Base-by-base conservation (phyloP, 2,797 vertebrate genomes). In the Lates japonicus region DNA sequence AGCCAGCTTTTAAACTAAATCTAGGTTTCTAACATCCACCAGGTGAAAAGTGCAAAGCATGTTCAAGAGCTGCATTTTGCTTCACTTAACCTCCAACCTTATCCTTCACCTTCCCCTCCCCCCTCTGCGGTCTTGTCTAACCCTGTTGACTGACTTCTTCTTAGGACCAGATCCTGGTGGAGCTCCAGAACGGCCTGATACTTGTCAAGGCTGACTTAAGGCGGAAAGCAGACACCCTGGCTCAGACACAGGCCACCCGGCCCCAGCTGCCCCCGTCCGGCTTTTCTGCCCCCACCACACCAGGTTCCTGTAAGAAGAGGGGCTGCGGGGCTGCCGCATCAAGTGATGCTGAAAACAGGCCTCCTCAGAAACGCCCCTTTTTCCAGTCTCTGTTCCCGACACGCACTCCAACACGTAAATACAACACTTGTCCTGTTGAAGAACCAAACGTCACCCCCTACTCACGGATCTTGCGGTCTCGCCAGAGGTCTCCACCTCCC, bases 171-270 rank as follows among this genome's bases (percentile, higher is more conserved):
- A 97, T 97, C 44, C 87, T 99, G 82, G 94, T 96, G 88, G 98
- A 99, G 88, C 96, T 99, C n/a, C 97, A 98, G 88, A 99, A 98
- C 29, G 96, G 96, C 85, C 95, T 99, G 94, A 92, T 94, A 82
- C 90, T 99, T 77, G 96, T 99, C 49, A 99, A 97, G 92, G 94
- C 97, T n/a, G 97, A 99, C 71, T 90, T 99, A 68, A 95, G 95
- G 79, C 96, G 94, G 81, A 98, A 98, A 88, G 96, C 94, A 0
- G 94, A 96, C 62, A 95, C 93, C 74, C 96, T 97, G n/a, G 94
- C 95, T 0, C 96, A 96, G 76, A 94, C 94, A 31, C 96, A 97
- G 87, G 84, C 87, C 1, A 59, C 87, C 11, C 85, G 80, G 0
- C 69, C 91, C 29, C 76, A 88, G 29, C 51, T 66, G 13, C 74